phyloP scores from a whole-genome alignment of 2,113 vertebrate species.

The Lepus americanus region DNA sequence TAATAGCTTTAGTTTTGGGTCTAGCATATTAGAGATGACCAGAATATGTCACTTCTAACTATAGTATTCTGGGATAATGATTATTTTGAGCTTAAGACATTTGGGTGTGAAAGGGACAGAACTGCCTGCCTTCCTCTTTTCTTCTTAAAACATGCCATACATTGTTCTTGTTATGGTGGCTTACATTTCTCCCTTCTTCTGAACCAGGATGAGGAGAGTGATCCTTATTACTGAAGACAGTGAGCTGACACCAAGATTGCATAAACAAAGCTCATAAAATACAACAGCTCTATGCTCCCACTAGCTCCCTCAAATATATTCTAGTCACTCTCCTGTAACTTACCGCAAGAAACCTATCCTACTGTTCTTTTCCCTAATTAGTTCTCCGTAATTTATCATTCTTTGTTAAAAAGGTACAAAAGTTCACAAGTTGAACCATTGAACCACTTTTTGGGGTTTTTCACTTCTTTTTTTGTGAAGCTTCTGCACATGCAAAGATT shows the following conservation, averaged over 20 bases:
- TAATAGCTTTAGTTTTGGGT: background rate
- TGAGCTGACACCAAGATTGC: background rate
- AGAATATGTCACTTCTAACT: background rate
- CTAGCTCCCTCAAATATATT: background rate
- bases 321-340: background rate
- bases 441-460: background rate
- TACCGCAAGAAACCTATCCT: background rate
- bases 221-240: background rate
- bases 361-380: background rate
- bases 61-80: background rate
- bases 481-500: background rate
- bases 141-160: background rate
- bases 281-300: background rate
- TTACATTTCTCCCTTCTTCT: background rate
- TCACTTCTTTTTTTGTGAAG: background rate
- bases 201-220: background rate
- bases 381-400: background rate
- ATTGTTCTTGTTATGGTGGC: background rate
- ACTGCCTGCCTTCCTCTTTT: background rate
- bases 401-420: background rate
- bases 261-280: background rate
- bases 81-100: background rate
- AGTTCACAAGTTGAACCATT: background rate
- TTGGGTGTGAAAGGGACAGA: background rate
- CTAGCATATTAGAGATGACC: background rate